These are phyloP conservation scores for Cataglyphis rosenhaueri DNA, from an alignment of 2,888 invertebrate genomes.

Conservation along the genomic window DNA sequence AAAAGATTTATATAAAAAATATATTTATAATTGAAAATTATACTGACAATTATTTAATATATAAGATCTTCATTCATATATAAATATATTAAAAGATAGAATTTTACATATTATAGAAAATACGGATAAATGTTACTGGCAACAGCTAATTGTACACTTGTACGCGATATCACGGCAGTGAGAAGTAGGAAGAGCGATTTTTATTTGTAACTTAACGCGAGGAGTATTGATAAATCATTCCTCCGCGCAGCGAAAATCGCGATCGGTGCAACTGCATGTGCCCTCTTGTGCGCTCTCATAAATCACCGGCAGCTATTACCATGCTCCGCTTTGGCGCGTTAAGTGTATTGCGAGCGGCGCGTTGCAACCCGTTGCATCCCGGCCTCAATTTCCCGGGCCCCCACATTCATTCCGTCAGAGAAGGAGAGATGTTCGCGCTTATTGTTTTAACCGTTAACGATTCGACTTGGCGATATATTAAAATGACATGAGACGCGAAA, in stretches of 20 bases:
- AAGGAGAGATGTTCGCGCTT: constrained; percentile 17
- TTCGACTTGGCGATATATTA: constrained; percentile 12
- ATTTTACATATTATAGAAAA: constrained; percentile 15
- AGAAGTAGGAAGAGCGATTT: constrained; percentile 38
- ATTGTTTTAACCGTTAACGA: constrained; percentile 50
- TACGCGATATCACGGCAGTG: constrained; percentile 30
- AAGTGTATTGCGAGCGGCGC: constrained; percentile 36
- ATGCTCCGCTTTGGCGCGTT: constrained; percentile 45
- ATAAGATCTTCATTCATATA: neutral
- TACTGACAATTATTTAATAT: constrained; percentile 14
- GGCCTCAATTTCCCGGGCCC: constrained; percentile 19
- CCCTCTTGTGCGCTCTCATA: constrained; percentile 47
- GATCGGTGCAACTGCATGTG: constrained; percentile 37
- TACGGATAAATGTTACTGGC: constrained; percentile 23
- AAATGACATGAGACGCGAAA: neutral
- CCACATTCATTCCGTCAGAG: constrained; percentile 18
- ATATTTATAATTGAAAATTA: neutral
- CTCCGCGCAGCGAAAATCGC: constrained; percentile 38
- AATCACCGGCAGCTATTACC: constrained; percentile 50
- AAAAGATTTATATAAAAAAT: constrained; percentile 10
- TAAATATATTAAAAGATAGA: constrained; percentile 17
- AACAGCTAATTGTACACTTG: constrained; percentile 42
- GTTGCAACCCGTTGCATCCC: constrained; percentile 22
- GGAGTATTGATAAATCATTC: constrained; percentile 49
- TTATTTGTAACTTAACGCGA: constrained; percentile 38